Percentiles rank a stretch among this genome's conserved stretches.
Evolutionary conservation across 2,888 invertebrate genomes (phyloP).

Genomic region (Sicus ferrugineus): DNA sequence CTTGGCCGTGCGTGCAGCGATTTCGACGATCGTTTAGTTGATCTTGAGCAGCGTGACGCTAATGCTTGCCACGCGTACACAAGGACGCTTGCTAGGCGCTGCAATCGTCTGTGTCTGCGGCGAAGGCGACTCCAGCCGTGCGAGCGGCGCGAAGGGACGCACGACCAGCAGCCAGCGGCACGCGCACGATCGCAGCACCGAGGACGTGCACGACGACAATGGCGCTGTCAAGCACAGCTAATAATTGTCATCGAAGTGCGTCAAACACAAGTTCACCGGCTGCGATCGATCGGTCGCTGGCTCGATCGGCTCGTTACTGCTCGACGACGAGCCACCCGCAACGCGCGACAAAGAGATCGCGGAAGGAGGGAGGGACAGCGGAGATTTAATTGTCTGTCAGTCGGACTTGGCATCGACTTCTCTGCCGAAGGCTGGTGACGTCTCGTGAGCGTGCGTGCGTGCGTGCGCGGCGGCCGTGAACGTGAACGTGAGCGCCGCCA

Average conservation of each 20-base stretch:
- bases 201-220: neutral
- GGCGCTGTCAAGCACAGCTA: constrained; percentile 20
- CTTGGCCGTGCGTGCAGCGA: constrained; percentile 13
- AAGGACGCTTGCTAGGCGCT: constrained; percentile 2
- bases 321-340: constrained; percentile 39
- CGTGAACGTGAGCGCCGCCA: constrained; percentile 6
- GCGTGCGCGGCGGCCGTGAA: neutral
- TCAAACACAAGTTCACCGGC: neutral
- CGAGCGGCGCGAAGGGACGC: constrained; percentile 33
- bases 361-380: constrained; percentile 6
- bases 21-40: constrained; percentile 13
- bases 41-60: constrained; percentile 25
- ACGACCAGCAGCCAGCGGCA: constrained; percentile 45
- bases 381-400: constrained; percentile 34
- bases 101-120: neutral
- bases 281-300: neutral
- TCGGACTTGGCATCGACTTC: constrained; percentile 39
- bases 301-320: neutral
- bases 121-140: constrained; percentile 3
- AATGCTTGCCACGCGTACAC: constrained; percentile 43
- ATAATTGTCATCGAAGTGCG: constrained; percentile 27
- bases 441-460: neutral
- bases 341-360: constrained; percentile 28
- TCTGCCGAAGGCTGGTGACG: neutral
- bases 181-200: constrained; percentile 37